phyloP scores from a whole-genome alignment of 2,888 invertebrate genomes.

The Drosophila pegasa region DNA sequence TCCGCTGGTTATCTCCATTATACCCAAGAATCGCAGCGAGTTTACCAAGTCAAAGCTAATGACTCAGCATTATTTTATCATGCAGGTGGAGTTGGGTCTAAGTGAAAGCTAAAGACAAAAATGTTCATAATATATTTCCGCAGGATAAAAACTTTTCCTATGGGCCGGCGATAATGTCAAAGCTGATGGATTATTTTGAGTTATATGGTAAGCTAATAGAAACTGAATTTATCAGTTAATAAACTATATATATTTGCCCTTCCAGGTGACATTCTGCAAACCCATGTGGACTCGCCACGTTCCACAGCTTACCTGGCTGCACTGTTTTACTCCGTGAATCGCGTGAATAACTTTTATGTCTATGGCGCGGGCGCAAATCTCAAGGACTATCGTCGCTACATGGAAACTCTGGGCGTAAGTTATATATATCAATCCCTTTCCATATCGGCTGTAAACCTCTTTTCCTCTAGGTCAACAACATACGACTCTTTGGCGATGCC shows the following conservation, averaged over 20 bases:
- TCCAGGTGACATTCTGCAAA: constrained; percentile 88
- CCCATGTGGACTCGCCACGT: constrained; percentile 91
- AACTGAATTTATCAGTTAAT: neutral
- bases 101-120: neutral
- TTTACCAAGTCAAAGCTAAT: constrained; percentile 87
- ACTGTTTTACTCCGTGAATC: constrained; percentile 87
- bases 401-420: constrained; percentile 88
- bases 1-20: constrained; percentile 86
- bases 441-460: neutral
- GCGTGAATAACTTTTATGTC: constrained; percentile 87
- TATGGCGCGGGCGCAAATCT: constrained; percentile 87
- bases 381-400: constrained; percentile 88
- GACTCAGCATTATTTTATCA: constrained; percentile 86
- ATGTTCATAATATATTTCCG: neutral
- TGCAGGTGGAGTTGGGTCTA: constrained; percentile 85
- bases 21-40: constrained; percentile 86
- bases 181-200: constrained; percentile 87
- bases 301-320: constrained; percentile 92
- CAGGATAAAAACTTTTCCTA: constrained; percentile 93
- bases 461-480: constrained; percentile 84
- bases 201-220: constrained; percentile 87
- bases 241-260: rapidly evolving
- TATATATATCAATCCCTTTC: too few species aligned
- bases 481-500: constrained; percentile 85
- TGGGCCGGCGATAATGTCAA: constrained; percentile 91